Percentiles rank a stretch among this genome's conserved stretches.
phyloP scores from a whole-genome alignment of 2,888 invertebrate genomes.

The Caenorhabditis wallacei region DNA sequence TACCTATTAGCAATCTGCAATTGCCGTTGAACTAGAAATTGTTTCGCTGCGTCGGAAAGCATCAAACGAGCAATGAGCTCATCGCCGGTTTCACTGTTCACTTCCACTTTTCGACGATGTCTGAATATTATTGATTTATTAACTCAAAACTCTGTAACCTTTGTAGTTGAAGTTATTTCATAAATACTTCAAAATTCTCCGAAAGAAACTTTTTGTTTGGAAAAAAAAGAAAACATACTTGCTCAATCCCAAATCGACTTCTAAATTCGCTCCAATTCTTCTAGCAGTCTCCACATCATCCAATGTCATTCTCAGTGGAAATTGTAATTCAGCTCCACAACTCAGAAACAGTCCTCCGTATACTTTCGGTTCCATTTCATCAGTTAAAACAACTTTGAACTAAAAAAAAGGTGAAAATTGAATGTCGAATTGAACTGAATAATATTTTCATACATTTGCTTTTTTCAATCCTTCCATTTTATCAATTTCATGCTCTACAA shows the following conservation, averaged over 20 bases:
- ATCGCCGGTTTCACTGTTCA: slow-evolving; percentile 70
- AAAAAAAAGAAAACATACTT: slow-evolving; percentile 60
- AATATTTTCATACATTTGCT: slow-evolving; percentile 60
- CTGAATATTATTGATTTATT: slow-evolving; percentile 62
- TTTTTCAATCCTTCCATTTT: slow-evolving; percentile 62
- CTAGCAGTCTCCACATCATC: slow-evolving; percentile 74
- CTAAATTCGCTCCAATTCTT: slow-evolving; percentile 72
- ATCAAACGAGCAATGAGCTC: slow-evolving; percentile 72
- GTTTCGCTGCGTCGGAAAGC: slow-evolving; percentile 74
- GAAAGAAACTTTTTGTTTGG: no score
- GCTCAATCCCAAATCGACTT: slow-evolving; percentile 73
- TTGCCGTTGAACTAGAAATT: slow-evolving; percentile 71
- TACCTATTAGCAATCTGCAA: slow-evolving; percentile 74
- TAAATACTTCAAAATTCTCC: no score
- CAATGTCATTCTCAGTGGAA: slow-evolving; percentile 70
- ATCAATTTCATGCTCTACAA: slow-evolving; percentile 75
- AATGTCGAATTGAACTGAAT: background rate
- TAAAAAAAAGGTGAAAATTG: slow-evolving; percentile 39
- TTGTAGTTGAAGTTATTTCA: no score
- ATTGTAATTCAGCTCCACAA: slow-evolving; percentile 74
- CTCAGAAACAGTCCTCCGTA: slow-evolving; percentile 73
- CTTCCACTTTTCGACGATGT: slow-evolving; percentile 73
- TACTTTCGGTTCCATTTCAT: slow-evolving; percentile 72
- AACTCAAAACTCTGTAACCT: no score
- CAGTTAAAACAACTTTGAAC: slow-evolving; percentile 67